Evolutionary conservation across 2,113 vertebrate genomes (phyloP).

Genomic region (Sterrhoptilus dennistouni): DNA sequence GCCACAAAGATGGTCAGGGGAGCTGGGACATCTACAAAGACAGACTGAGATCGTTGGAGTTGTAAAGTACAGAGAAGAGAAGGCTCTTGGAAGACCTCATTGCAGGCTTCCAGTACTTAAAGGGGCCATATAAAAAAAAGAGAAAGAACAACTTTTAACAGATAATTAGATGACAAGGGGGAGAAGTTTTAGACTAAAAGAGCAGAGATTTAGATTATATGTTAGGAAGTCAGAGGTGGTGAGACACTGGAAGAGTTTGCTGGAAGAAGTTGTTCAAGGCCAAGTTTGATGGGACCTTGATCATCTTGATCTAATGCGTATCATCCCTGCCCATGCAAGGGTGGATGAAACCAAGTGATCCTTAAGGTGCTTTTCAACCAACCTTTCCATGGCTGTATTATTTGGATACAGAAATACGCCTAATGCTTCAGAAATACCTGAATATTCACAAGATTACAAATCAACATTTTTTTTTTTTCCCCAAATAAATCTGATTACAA

Average conservation of each 20-base stretch:
- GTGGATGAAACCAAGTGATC: neutral
- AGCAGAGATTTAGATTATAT: neutral
- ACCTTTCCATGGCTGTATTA: neutral
- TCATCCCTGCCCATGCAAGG: neutral
- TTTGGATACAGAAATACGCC: neutral
- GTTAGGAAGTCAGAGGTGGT: neutral
- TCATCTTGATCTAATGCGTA: neutral
- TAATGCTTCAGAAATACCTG: neutral
- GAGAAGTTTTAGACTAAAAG: neutral
- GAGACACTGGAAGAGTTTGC: neutral
- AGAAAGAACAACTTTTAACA: neutral
- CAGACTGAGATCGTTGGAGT: neutral
- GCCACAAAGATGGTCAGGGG: neutral
- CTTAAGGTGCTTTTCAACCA: neutral
- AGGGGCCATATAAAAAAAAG: neutral
- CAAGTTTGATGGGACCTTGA: neutral
- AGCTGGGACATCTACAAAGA: neutral
- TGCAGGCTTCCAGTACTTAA: neutral
- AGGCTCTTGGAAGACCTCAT: neutral
- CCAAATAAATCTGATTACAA: neutral
- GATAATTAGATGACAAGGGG: neutral
- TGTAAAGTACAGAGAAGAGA: neutral
- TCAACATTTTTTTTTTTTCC: neutral
- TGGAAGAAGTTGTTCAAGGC: neutral
- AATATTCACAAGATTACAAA: neutral